phyloP scores from a whole-genome alignment of 2,797 vertebrate genomes.

The Threskiornis aethiopicus region DNA sequence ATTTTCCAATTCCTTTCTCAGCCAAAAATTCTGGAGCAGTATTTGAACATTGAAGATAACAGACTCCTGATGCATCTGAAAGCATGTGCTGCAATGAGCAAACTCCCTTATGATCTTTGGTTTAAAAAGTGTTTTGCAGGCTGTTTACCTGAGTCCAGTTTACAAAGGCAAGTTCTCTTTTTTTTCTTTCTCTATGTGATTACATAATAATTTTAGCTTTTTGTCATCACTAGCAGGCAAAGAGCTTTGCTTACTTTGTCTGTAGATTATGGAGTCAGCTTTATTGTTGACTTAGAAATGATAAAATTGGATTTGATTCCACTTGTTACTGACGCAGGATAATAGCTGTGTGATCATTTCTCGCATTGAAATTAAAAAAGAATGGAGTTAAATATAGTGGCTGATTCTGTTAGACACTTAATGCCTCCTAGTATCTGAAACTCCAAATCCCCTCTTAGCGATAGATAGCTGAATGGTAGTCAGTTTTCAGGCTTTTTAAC shows the following conservation, averaged over 20 bases:
- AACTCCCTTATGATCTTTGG: constrained; percentile 90
- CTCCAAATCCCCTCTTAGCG: not conserved
- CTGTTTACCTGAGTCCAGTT: constrained; percentile 92
- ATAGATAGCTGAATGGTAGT: not conserved
- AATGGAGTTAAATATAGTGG: not conserved
- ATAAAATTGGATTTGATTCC: not conserved
- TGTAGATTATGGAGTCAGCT: not conserved
- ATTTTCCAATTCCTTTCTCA: constrained; percentile 60
- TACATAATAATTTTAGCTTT: not conserved
- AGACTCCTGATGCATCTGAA: constrained; percentile 88
- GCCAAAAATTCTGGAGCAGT: constrained; percentile 95
- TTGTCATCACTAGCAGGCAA: not conserved
- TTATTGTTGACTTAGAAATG: not conserved
- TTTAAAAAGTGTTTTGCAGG: constrained; percentile 94
- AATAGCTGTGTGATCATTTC: not conserved
- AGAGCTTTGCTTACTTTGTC: not conserved
- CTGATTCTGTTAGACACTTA: not conserved
- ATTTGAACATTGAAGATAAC: constrained; percentile 91
- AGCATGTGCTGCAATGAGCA: constrained; percentile 76
- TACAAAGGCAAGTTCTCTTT: constrained; percentile 86
- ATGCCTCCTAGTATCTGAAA: not conserved
- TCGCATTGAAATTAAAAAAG: not conserved
- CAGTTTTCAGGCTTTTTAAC: not conserved
- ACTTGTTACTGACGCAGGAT: not conserved
- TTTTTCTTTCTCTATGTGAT: not conserved